Conservation (phyloP, 1,140 invertebrate species). For the Dendrolimus punctatus region DNA sequence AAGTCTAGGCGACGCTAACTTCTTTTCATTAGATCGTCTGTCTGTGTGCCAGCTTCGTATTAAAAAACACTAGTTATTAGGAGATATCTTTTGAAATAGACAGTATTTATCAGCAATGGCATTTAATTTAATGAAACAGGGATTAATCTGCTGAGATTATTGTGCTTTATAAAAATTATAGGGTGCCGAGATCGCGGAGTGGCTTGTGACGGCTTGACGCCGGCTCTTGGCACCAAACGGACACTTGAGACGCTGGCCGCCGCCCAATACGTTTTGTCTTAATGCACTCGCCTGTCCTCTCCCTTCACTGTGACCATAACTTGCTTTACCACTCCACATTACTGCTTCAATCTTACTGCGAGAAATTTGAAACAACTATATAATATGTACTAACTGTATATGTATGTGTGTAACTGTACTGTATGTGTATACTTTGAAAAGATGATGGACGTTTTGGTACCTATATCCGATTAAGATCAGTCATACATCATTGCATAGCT, state of each 20-base stretch:
- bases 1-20: too few species aligned
- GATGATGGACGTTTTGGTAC: neutral
- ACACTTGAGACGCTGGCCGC: slow-evolving; percentile 58
- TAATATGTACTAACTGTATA: neutral
- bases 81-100: neutral
- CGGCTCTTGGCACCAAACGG: slow-evolving; percentile 37
- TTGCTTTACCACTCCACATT: slow-evolving; percentile 35
- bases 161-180: slow-evolving; percentile 4
- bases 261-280: slow-evolving; percentile 60
- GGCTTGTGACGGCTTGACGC: slow-evolving; percentile 3
- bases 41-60: too few species aligned
- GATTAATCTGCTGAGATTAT: slow-evolving; percentile 16
- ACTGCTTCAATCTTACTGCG: slow-evolving; percentile 13
- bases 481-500: too few species aligned
- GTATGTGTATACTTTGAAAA: neutral
- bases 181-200: neutral
- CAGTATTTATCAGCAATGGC: neutral
- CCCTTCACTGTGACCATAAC: slow-evolving; percentile 43
- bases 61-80: too few species aligned
- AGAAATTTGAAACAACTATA: slow-evolving; percentile 24
- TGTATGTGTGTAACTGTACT: neutral
- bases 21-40: too few species aligned
- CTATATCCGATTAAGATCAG: too few species aligned
- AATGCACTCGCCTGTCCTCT: slow-evolving; percentile 53
- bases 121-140: neutral